Evolutionary conservation across 2,113 vertebrate species (phyloP), one percentile per base, ranked within the genome.

Genomic region (Romanogobio albipinnatus): DNA sequence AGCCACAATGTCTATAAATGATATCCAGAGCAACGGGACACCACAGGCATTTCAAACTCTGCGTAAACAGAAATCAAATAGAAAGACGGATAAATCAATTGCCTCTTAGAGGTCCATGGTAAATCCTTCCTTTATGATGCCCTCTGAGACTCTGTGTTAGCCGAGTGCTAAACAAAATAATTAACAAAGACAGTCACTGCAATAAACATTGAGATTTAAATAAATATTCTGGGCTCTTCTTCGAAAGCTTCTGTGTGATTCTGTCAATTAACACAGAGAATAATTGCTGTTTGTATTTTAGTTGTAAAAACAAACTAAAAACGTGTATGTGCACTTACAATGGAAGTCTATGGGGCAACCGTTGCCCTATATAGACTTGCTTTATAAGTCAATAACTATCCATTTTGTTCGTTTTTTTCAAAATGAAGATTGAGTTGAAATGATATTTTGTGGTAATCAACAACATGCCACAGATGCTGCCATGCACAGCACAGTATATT

Each of bases 91-190:
- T 78, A 62, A 26, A 62, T 47, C 77, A 79, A 47, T 79, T 45
- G 77, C 58, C 58, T 62, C n/a, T 62, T 47, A 64, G 22, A 17
- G 59, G 56, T 11, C 3, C 39, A 15, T 2, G 5, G 9, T 64
- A 62, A 62, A 79, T 79, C 39, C 24, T 79, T 47, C 15, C 24
- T 64, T 79, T 47, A 79, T 64, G 36, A 79, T 79, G 77, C 77
- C 58, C 77, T 19, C 58, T 0, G 59, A 79, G 77, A n/a, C 62
- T 79, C 56, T 62, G 39, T 24, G 76, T 79, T 15, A 79, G 76
- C 29, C 4, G 33, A 77, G 10, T 39, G 19, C 13, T 19, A 64
- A 79, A 64, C 77, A 47, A 29, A 47, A 62, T 64, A 9, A 61
- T 47, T 78, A 78, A 61, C 39, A 26, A 29, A 47, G 77, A 64